Base-by-base conservation (phyloP, 2,113 vertebrate genomes). In the Neoarius graeffei region DNA sequence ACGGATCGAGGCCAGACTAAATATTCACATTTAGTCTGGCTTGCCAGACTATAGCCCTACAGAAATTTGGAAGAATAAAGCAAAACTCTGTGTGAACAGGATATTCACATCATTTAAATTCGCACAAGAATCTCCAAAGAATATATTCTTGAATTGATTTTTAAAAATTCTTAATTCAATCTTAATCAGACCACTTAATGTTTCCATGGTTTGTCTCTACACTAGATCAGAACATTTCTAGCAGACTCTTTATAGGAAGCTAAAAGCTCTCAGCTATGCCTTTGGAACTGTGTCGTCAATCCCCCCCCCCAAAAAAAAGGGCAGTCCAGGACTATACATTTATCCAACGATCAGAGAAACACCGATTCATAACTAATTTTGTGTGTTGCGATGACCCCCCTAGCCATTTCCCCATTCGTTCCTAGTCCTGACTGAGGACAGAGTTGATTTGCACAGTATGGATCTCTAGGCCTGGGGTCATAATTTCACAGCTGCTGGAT, bases 401-500 rank as follows among this genome's bases (percentile, higher is more conserved):
- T 50, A 59, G 77, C n/a, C 10, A 35, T 60, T 48, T 69, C 9
- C 30, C 35, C 30, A 15, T 62, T 62, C 2, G n/a, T 57, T 80
- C 8, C 35, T 30, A 69, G 85, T 42, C 64, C 62, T 88, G 64
- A 59, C 62, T 71, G 23, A 74, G 71, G 19, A 60, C 54, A 73
- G 54, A 67, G 83, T 73, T 84, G 85, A 80, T 66, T 35, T 80
- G 62, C 27, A 20, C 25, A 27, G 54, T 76, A 59, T 54, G 76
- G 76, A 86, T 67, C 67, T 88, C 56, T 30, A 83, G 19, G 57
- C 73, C 48, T 82, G 60, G 27, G 59, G 48, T 69, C 76, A 84
- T 66, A 85, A 84, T 50, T 73, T 30, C 82, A 88, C 91, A 91
- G 90, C 88, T 91, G 90, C 73, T 67, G 66, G 84, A 85, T 69